Evolutionary conservation across 1,140 invertebrate genomes (phyloP).

Genomic region (Achroia grisella): DNA sequence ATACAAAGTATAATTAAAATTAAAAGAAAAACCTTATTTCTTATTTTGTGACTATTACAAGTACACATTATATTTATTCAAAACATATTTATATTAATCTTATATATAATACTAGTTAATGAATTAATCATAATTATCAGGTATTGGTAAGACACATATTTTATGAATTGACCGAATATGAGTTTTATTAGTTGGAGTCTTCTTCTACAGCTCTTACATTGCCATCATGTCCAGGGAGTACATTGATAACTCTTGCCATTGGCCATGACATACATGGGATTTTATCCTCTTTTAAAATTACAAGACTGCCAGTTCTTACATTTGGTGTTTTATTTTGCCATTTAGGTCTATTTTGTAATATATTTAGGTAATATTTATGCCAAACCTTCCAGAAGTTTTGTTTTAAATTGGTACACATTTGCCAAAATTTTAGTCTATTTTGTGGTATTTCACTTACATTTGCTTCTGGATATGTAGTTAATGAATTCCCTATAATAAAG

Average conservation of each 20-base stretch:
- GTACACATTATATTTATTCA: too few species aligned
- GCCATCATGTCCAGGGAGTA: constrained; percentile 5
- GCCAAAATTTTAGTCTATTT: not conserved
- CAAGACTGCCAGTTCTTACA: constrained; percentile 1
- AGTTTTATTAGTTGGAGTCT: constrained; percentile 1
- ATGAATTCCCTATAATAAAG: not conserved
- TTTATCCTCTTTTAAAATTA: constrained; percentile 3
- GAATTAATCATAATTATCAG: too few species aligned
- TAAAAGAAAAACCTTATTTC: too few species aligned
- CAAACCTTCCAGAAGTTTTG: constrained; percentile 7
- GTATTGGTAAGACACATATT: too few species aligned
- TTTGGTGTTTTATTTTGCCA: not conserved
- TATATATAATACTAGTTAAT: too few species aligned
- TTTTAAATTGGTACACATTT: not conserved
- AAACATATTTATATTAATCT: too few species aligned
- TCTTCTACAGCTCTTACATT: constrained; percentile 6
- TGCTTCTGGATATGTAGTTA: not conserved
- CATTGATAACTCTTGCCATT: constrained; percentile 8
- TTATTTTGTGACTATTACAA: too few species aligned
- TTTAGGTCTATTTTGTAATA: constrained; percentile 9
- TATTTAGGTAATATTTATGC: constrained; percentile 11
- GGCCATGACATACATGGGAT: constrained; percentile 4
- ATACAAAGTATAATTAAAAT: too few species aligned
- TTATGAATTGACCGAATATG: not conserved
- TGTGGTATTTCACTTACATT: not conserved